A percentile compares a stretch with the other conserved stretches of the same genome.
These are phyloP conservation scores for Myripristis jacobus DNA, from an alignment of 2,797 vertebrate genomes.

Conservation along the genomic window DNA sequence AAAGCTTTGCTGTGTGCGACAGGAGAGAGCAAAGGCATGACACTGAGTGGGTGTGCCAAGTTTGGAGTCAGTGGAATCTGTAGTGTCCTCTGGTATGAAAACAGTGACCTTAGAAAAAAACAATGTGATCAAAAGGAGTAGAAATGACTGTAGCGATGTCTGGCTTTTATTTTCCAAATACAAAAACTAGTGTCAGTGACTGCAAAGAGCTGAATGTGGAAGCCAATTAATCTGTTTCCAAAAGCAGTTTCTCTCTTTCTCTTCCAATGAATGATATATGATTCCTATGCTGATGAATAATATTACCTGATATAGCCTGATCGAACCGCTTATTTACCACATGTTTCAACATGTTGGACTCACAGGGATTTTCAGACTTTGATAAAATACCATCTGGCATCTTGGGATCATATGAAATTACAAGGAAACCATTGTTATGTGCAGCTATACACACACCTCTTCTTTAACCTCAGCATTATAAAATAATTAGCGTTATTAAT, in stretches of 20 bases:
- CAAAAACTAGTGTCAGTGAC: slow-evolving; percentile 41
- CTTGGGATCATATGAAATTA: too few relatives aligned
- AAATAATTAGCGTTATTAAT: background rate
- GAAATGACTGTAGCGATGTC: background rate
- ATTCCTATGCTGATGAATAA: slow-evolving; percentile 34
- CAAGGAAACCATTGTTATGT: background rate
- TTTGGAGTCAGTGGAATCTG: background rate
- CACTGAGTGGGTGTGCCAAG: too few relatives aligned
- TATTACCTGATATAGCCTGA: too few relatives aligned
- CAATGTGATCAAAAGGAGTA: background rate
- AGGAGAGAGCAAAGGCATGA: too few relatives aligned
- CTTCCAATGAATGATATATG: slow-evolving; percentile 27
- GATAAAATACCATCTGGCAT: too few relatives aligned
- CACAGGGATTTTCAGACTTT: too few relatives aligned
- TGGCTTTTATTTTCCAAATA: slow-evolving; percentile 27
- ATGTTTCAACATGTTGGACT: too few relatives aligned
- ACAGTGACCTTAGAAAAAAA: background rate
- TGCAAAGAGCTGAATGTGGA: slow-evolving; percentile 22
- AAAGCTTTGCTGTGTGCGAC: background rate
- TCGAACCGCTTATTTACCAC: background rate
- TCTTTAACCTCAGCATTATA: background rate
- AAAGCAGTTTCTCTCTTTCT: slow-evolving; percentile 24
- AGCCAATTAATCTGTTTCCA: slow-evolving; percentile 12
- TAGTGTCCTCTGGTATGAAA: background rate
- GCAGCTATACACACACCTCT: background rate